Percentiles rank a stretch among this genome's conserved stretches.
Conservation (phyloP, 1,140 invertebrate species). For the Lordiphosa collinella region DNA sequence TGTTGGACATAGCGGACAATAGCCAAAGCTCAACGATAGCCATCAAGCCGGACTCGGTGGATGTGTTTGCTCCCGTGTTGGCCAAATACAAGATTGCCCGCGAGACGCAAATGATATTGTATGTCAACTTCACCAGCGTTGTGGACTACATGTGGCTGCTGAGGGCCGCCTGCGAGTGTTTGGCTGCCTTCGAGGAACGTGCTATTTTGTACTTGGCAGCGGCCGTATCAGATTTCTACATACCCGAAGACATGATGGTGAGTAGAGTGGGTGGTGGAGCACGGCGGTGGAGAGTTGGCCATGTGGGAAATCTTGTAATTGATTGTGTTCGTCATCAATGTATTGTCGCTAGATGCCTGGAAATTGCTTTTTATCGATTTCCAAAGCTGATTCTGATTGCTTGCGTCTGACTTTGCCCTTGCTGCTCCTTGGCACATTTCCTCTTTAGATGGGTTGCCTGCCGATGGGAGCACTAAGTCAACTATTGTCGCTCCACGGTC, state of each 20-base stretch:
- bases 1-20: conserved; percentile 85
- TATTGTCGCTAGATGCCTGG: conserved; percentile 37
- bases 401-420: conserved; percentile 30
- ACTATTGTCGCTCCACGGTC: conserved; percentile 22
- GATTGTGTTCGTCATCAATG: conserved; percentile 66
- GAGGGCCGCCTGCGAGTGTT: conserved; percentile 87
- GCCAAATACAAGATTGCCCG: conserved; percentile 86
- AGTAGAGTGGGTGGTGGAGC: conserved; percentile 57
- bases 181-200: conserved; percentile 84
- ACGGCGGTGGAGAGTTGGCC: conserved; percentile 7
- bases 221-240: conserved; percentile 99
- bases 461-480: conserved; percentile 31
- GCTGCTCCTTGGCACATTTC: conserved; percentile 46
- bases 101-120: conserved; percentile 84
- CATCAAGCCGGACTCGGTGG: conserved; percentile 87
- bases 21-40: conserved; percentile 82
- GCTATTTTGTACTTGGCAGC: conserved; percentile 96
- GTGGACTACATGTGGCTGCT: conserved; percentile 97
- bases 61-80: conserved; percentile 85
- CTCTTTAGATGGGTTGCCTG: conserved; percentile 12
- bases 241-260: conserved; percentile 95
- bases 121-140: conserved; percentile 90
- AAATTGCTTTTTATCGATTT: conserved; percentile 75
- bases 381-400: conserved; percentile 42
- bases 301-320: conserved; percentile 74